phyloP scores from a whole-genome alignment of 2,888 invertebrate genomes.

The Deilephila elpenor region DNA sequence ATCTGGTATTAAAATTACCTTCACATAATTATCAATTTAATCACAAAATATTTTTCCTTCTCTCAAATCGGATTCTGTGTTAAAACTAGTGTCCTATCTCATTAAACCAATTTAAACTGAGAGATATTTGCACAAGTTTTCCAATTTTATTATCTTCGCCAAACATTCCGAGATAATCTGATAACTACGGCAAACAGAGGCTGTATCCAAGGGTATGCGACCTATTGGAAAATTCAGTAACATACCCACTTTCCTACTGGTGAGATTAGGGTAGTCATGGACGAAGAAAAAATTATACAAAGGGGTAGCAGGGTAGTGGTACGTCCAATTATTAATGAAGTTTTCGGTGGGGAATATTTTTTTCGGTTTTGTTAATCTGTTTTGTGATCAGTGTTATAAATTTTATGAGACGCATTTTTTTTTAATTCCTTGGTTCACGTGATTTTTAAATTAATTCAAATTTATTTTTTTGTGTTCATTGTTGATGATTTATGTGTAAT shows the following conservation, averaged over 20 bases:
- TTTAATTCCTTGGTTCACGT: not conserved
- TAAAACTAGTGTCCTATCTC: not conserved
- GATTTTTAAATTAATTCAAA: not conserved
- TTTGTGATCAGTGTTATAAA: not conserved
- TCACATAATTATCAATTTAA: not conserved
- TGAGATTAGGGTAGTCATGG: conserved; percentile 35
- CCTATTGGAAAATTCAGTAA: conserved; percentile 42
- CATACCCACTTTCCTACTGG: conserved; percentile 39
- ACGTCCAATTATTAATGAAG: conserved; percentile 34
- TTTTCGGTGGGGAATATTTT: not conserved
- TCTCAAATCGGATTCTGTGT: not conserved
- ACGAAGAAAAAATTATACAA: conserved; percentile 49
- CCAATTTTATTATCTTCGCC: conserved; percentile 53
- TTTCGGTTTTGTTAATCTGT: not conserved
- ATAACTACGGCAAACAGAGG: conserved; percentile 56
- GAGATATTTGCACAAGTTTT: conserved; percentile 12
- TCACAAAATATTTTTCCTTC: not conserved
- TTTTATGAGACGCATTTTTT: not conserved
- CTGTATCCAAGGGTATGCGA: conserved; percentile 51
- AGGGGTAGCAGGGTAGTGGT: conserved; percentile 58
- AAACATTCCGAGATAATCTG: conserved; percentile 60
- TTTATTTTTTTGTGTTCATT: not conserved
- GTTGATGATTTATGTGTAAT: not conserved
- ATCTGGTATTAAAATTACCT: not conserved
- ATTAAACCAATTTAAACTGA: conserved; percentile 16